These are phyloP conservation scores for Anoplius nigerrimus DNA, from an alignment of 2,888 invertebrate species.

Conservation along the genomic window DNA sequence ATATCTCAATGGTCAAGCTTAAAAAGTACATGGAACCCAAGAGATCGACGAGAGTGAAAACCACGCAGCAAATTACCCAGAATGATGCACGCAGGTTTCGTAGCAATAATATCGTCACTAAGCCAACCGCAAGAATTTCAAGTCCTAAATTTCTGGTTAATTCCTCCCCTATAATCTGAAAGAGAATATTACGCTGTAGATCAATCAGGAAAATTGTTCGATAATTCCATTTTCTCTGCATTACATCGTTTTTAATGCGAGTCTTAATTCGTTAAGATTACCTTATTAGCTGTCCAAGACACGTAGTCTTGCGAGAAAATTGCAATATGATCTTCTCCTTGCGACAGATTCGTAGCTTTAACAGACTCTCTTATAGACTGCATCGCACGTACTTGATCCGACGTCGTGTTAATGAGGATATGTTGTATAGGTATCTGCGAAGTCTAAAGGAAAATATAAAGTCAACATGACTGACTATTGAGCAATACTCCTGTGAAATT, in stretches of 20 bases:
- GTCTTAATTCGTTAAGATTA: conserved; percentile 30
- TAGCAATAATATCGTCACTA: conserved; percentile 74
- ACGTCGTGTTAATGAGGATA: conserved; percentile 65
- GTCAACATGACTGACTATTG: neutral
- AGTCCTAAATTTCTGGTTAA: conserved; percentile 73
- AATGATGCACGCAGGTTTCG: conserved; percentile 73
- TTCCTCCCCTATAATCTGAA: conserved; percentile 70
- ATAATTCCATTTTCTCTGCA: neutral
- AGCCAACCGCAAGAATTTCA: conserved; percentile 74
- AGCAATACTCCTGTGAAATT: neutral
- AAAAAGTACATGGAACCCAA: conserved; percentile 76
- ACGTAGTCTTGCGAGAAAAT: conserved; percentile 69
- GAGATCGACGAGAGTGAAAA: conserved; percentile 75
- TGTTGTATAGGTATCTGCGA: conserved; percentile 71
- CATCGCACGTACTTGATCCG: conserved; percentile 69
- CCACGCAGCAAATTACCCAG: conserved; percentile 74
- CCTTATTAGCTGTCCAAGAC: conserved; percentile 71
- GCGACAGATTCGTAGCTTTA: conserved; percentile 60
- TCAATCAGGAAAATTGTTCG: neutral
- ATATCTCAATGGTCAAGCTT: conserved; percentile 76
- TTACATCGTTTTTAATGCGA: too few species aligned
- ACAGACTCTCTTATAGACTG: conserved; percentile 64
- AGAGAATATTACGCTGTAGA: conserved; percentile 7
- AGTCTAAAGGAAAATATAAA: conserved; percentile 54
- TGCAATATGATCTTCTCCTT: conserved; percentile 58